Percentiles rank a stretch among this genome's conserved stretches.
These are phyloP conservation scores for Drosophila biarmipes DNA, from an alignment of 1,140 invertebrate genomes.

Conservation along the genomic window DNA sequence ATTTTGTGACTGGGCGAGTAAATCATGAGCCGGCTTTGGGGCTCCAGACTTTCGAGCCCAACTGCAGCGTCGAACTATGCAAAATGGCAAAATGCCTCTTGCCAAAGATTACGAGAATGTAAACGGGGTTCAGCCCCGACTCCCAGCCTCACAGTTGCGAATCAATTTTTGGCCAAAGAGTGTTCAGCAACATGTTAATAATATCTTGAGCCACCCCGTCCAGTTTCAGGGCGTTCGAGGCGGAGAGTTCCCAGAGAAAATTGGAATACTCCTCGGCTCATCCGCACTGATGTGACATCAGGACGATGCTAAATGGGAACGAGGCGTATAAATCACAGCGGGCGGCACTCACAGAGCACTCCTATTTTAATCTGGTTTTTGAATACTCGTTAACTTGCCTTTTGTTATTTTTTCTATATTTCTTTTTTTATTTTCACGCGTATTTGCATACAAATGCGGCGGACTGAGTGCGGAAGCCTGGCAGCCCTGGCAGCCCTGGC, in stretches of 20 bases:
- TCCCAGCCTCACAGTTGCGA: constrained; percentile 8
- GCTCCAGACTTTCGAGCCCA: constrained; percentile 19
- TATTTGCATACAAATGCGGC: constrained; percentile 75
- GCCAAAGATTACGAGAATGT: constrained; percentile 52
- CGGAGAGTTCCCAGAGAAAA: background rate
- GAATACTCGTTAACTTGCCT: constrained; percentile 82
- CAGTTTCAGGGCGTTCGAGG: background rate
- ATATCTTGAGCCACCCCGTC: constrained; percentile 46
- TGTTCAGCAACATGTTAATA: constrained; percentile 50
- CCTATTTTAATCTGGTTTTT: constrained; percentile 84
- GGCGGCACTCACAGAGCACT: constrained; percentile 57
- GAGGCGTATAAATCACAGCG: constrained; percentile 59
- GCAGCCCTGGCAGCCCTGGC: constrained; percentile 6
- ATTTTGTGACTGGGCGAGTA: constrained; percentile 56
- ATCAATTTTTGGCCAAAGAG: constrained; percentile 29
- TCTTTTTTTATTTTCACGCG: constrained; percentile 73
- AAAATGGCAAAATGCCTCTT: constrained; percentile 47
- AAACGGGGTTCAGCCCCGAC: constrained; percentile 25
- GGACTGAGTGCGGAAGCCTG: constrained; percentile 10
- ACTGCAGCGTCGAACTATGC: constrained; percentile 37
- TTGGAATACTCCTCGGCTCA: constrained; percentile 23
- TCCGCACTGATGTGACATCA: constrained; percentile 43
- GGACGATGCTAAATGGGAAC: constrained; percentile 8
- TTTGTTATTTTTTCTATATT: constrained; percentile 68
- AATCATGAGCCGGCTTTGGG: constrained; percentile 7